Evolutionary conservation across 2,888 invertebrate species (phyloP), one percentile per base, ranked within the genome.

Genomic region (Cryptus armator): DNA sequence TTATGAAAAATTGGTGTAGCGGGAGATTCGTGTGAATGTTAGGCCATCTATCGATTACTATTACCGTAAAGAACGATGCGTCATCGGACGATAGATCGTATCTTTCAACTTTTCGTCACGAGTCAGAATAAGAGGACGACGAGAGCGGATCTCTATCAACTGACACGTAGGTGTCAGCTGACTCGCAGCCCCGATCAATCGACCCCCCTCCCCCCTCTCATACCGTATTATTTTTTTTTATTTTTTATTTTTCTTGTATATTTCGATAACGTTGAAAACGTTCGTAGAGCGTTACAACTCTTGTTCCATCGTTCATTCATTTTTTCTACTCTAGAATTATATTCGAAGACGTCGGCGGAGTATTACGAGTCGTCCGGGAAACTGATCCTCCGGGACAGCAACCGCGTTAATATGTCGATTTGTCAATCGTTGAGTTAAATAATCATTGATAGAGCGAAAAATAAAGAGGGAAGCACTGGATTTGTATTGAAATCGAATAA

Each of bases 201-300:
- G 72, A 24, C 16, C 51, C 46, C 56, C 72, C 16, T 12, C 72
- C 16, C n/a, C 56, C 24, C 64, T 43, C 66, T 68, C 72, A 14
- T 59, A 66, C 56, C 59, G 44, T 84, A 70, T 80, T 72, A 67
- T 71, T 78, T 75, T 66, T 74, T n/a, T 53, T 75, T 77, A 81
- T 19, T 19, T 19, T 24, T 24, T 24, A 24, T 24, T 24, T 24
- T 24, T 24, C 24, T 24, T 84, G 71, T 84, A 85, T 82, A 88
- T 89, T 90, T 88, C 83, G 88, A 88, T 89, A 88, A 87, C 87
- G 88, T 88, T 88, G 76, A 86, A 59, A 78, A 84, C 81, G 82
- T 87, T 84, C 83, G 67, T 75, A 66, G 32, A 82, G 72, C 71
- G 84, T 66, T 70, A 75, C 75, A 86, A 85, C 74, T 85, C 83